A percentile compares a stretch with the other conserved stretches of the same genome.
Evolutionary conservation across 2,888 invertebrate genomes (phyloP).

Genomic region (Netelia melanura): DNA sequence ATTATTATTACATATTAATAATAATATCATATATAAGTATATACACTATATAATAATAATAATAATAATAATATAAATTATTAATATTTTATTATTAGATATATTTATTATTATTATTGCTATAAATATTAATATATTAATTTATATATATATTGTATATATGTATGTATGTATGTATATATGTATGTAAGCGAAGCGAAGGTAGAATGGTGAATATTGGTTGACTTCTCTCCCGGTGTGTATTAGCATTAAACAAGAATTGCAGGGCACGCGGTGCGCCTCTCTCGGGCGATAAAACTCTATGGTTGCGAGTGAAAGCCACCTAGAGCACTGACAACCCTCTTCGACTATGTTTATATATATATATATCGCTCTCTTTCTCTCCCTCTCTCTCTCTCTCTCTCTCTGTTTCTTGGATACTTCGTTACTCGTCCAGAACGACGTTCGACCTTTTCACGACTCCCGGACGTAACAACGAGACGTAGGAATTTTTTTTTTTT

Average conservation of each 20-base stretch:
- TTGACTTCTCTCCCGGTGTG: not conserved
- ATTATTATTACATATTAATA: no score
- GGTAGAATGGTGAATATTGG: not conserved
- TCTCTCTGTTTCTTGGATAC: no score
- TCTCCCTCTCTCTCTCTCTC: not conserved
- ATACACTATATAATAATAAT: no score
- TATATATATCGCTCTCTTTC: not conserved
- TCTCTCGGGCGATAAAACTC: conserved; percentile 23
- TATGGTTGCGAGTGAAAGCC: conserved; percentile 59
- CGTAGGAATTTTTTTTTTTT: not conserved
- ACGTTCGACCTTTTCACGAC: conserved; percentile 60
- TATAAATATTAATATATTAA: no score
- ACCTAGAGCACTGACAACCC: conserved; percentile 42
- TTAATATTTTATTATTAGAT: no score
- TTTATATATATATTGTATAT: no score
- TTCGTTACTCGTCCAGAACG: conserved; percentile 15
- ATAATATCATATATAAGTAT: no score
- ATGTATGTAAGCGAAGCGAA: conserved; percentile 1
- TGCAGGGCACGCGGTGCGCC: conserved; percentile 18
- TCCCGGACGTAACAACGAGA: conserved; percentile 27
- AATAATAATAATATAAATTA: no score
- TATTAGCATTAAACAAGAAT: conserved; percentile 47
- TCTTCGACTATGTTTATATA: conserved; percentile 31
- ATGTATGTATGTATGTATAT: not conserved
- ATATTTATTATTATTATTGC: no score